These are phyloP conservation scores for Uloborus diversus DNA, from an alignment of 1,140 invertebrate genomes.

Conservation along the genomic window DNA sequence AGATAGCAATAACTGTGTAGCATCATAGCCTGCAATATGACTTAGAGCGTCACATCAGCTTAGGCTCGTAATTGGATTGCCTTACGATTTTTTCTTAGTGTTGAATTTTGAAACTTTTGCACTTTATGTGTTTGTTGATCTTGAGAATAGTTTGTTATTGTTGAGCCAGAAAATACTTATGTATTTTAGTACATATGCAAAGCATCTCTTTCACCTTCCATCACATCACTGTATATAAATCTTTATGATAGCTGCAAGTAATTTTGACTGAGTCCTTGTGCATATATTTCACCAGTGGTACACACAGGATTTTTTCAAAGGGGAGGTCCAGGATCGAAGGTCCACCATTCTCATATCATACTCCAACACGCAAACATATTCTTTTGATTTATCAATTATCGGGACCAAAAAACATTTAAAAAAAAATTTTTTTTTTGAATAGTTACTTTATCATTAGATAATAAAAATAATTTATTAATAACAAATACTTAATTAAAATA, in stretches of 20 bases:
- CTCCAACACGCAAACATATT: too few species aligned
- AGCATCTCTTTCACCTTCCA: conserved; percentile 1
- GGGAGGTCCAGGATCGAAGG: too few species aligned
- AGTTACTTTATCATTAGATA: too few species aligned
- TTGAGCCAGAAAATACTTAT: conserved; percentile 45
- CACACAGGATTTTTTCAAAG: too few species aligned
- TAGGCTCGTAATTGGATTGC: conserved; percentile 31
- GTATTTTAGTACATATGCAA: conserved; percentile 51
- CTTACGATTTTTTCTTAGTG: conserved; percentile 21
- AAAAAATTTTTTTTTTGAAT: too few species aligned
- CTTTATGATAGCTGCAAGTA: conserved; percentile 8
- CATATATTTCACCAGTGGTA: conserved; percentile 25
- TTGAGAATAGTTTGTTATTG: conserved; percentile 45
- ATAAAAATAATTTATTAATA: too few species aligned
- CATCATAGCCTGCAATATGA: conserved; percentile 32
- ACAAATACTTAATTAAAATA: too few species aligned
- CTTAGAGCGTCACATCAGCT: background rate
- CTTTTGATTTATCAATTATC: too few species aligned
- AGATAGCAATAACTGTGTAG: conserved; percentile 53
- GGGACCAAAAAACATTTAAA: too few species aligned
- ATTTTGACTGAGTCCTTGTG: conserved; percentile 21
- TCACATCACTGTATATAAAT: conserved; percentile 38
- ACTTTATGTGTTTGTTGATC: conserved; percentile 45
- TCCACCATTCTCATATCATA: too few species aligned
- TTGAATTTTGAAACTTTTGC: conserved; percentile 30